These are phyloP conservation scores for Priocnemis perturbator DNA, from an alignment of 2,888 invertebrate genomes.

Conservation along the genomic window DNA sequence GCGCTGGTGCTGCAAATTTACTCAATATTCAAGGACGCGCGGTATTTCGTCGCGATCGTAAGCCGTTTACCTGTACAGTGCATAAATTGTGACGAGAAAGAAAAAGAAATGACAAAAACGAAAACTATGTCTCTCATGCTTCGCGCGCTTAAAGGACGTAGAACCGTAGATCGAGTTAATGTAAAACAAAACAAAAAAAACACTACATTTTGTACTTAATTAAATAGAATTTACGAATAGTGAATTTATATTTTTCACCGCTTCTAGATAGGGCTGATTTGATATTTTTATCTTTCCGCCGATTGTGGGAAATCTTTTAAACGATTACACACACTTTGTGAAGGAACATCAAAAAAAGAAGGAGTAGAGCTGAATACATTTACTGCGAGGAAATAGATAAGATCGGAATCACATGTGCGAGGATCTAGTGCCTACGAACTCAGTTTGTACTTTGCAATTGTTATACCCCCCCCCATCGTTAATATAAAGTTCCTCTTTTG, in stretches of 20 bases:
- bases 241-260: conserved; percentile 53
- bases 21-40: conserved; percentile 24
- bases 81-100: conserved; percentile 39
- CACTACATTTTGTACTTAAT: conserved; percentile 74
- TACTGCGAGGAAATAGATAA: conserved; percentile 7
- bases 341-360: neutral
- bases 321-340: neutral
- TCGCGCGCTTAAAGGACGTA: conserved; percentile 36
- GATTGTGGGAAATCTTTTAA: neutral
- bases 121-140: conserved; percentile 56
- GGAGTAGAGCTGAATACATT: neutral
- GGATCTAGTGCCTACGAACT: too few species aligned
- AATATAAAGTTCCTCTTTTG: too few species aligned
- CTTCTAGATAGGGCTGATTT: conserved; percentile 39
- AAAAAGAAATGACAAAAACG: conserved; percentile 20
- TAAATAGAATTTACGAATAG: conserved; percentile 59
- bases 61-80: conserved; percentile 51
- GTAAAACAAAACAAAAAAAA: conserved; percentile 55
- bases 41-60: conserved; percentile 20
- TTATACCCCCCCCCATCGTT: too few species aligned
- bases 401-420: conserved; percentile 6
- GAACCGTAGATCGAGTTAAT: conserved; percentile 60
- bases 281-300: conserved; percentile 12
- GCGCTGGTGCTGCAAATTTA: conserved; percentile 34
- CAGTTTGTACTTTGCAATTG: too few species aligned